Conservation (phyloP, 2,113 vertebrate genomes). For the Phrynocephalus versicolor region DNA sequence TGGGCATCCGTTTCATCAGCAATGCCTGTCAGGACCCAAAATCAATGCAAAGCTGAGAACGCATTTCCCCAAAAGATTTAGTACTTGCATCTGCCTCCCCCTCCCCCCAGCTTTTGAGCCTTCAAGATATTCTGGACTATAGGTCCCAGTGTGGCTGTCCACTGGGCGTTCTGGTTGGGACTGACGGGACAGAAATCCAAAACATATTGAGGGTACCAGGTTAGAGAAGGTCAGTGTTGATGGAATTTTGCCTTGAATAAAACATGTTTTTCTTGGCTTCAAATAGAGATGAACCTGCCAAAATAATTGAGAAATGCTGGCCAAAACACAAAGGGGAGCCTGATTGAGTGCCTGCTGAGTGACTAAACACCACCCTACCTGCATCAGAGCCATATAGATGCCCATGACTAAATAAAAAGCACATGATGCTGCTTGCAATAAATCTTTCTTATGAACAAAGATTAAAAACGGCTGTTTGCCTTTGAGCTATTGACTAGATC, state of each 20-base stretch:
- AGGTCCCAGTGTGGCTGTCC: background rate
- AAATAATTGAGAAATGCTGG: background rate
- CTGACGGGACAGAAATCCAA: background rate
- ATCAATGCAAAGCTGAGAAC: background rate
- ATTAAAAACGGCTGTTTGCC: background rate
- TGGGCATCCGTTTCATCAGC: background rate
- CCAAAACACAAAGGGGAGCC: background rate
- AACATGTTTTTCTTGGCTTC: constrained; percentile 17
- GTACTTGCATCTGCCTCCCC: background rate
- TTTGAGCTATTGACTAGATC: background rate
- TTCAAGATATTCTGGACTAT: background rate
- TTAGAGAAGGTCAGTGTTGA: background rate
- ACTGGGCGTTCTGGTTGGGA: background rate
- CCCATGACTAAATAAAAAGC: background rate
- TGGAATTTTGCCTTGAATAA: background rate
- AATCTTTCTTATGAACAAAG: background rate
- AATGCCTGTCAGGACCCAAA: background rate
- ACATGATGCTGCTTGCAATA: background rate
- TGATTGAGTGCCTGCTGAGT: background rate
- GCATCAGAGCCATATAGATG: background rate
- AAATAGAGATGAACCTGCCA: background rate
- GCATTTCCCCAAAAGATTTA: background rate
- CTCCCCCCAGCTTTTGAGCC: too few species aligned
- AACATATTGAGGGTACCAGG: background rate
- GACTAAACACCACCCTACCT: constrained; percentile 2